Conservation (phyloP, 2,113 vertebrate species). For the Labeo rohita region DNA sequence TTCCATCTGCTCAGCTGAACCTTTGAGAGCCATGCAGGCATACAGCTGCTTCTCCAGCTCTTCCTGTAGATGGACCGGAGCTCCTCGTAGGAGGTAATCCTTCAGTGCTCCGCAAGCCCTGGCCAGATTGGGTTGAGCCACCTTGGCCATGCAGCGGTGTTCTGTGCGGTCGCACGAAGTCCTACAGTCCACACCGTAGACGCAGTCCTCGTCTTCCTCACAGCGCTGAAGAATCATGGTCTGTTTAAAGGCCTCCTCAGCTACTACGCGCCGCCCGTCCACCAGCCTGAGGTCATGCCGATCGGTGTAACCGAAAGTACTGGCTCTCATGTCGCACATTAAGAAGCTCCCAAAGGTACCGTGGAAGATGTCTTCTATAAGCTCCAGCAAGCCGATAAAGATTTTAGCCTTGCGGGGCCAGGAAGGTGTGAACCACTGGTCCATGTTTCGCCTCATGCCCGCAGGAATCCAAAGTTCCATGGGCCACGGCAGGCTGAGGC, state of each 20-base stretch:
- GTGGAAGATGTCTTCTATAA: slow-evolving; percentile 97
- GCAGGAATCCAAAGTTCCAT: slow-evolving; percentile 88
- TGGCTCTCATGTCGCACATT: slow-evolving; percentile 92
- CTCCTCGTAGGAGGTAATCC: slow-evolving; percentile 92
- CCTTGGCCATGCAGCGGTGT: slow-evolving; percentile 87
- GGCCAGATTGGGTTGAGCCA: slow-evolving; percentile 92
- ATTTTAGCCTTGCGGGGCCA: slow-evolving; percentile 98
- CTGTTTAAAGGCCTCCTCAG: slow-evolving; percentile 88
- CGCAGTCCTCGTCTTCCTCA: slow-evolving; percentile 85
- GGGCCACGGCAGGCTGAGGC: slow-evolving; percentile 90
- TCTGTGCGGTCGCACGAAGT: slow-evolving; percentile 89
- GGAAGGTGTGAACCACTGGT: slow-evolving; percentile 94
- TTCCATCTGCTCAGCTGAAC: slow-evolving; percentile 90
- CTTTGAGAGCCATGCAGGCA: slow-evolving; percentile 90
- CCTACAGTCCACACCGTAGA: slow-evolving; percentile 88
- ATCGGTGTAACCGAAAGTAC: slow-evolving; percentile 90
- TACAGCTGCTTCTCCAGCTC: slow-evolving; percentile 96
- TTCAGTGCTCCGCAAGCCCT: slow-evolving; percentile 91
- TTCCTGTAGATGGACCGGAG: slow-evolving; percentile 85
- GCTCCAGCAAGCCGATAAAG: slow-evolving; percentile 93
- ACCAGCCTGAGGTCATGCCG: slow-evolving; percentile 93
- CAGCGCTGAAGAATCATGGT: slow-evolving; percentile 87
- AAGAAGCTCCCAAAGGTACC: slow-evolving; percentile 95
- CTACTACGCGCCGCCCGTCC: slow-evolving; percentile 88
- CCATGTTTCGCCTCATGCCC: slow-evolving; percentile 87